Base-by-base conservation (phyloP, 2,113 vertebrate species). In the Rhadina sibilatrix region DNA sequence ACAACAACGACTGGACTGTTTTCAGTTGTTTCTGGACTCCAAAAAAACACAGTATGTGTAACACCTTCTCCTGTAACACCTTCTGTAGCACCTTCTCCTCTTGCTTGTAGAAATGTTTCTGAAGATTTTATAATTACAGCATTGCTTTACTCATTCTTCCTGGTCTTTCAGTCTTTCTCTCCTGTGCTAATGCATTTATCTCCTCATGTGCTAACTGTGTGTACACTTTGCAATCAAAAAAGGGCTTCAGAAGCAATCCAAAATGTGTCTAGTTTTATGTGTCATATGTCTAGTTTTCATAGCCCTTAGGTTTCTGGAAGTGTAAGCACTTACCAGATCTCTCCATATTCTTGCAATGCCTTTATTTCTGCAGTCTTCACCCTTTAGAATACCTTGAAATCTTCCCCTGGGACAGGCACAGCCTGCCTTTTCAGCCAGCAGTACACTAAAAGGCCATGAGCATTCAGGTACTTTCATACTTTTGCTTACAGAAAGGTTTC, bases 1-100 rank as follows among this genome's bases (percentile, higher is more conserved):
- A 7, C 4, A 1, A 8, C 24, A 79, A 87, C 10, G 40, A 71
- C 17, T 0, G 0, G 22, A 65, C 5, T 2, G 27, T 68, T 78
- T 71, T 33, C 33, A 35, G 10, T 49, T 66, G 15, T 15, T 37
- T 52, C n/a, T 61, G 59, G 13, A 53, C 25, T 57, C 24, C 28
- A 69, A 40, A 24, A 13, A 77, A 68, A 10, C 7, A 57, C 27
- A 37, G 1, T 33, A 20, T 28, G 15, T 64, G 6, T 21, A 68
- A 49, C 18, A 60, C 19, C 15, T 42, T 71, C 31, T 77, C 19
- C 30, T 59, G 22, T 68, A 64, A 52, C 59, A 78, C 30, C 33
- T 72, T 63, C 52, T 82, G 4, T 47, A 82, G 40, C 30, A 68
- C 24, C 28, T 59, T 63, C 28, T 77, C 10, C 27, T 44, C 19